Evolutionary conservation across 2,797 vertebrate species (phyloP).

Genomic region (Manis javanica): DNA sequence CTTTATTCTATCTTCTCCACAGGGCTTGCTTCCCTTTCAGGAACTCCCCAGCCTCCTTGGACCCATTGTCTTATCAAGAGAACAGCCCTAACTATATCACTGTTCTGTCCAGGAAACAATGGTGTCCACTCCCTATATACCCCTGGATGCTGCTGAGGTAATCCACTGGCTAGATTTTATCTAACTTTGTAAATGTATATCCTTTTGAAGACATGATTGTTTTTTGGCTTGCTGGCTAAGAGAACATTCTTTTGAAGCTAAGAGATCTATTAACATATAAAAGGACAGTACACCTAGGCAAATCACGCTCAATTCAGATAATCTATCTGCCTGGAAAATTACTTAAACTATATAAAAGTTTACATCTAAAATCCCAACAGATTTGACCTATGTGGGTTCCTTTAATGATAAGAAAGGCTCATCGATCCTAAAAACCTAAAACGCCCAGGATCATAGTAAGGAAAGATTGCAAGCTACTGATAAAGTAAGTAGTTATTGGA

Average conservation of each 20-base stretch:
- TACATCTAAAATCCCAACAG: conserved; percentile 18
- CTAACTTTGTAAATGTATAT: conserved; percentile 63
- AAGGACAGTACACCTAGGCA: conserved; percentile 27
- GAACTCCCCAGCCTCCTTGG: background rate
- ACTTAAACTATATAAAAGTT: conserved; percentile 19
- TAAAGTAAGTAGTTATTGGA: conserved; percentile 3
- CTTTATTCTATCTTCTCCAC: background rate
- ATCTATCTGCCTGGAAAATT: conserved; percentile 52
- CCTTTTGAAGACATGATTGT: conserved; percentile 75
- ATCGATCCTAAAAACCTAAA: background rate
- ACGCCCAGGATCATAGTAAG: background rate
- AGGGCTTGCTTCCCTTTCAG: background rate
- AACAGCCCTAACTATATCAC: background rate
- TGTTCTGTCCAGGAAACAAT: background rate
- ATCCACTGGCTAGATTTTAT: conserved; percentile 46
- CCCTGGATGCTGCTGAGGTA: background rate
- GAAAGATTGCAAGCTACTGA: conserved; percentile 19
- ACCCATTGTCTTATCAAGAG: background rate
- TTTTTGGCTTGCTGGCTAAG: conserved; percentile 55
- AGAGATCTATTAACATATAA: conserved; percentile 69
- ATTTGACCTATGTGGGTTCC: conserved; percentile 17
- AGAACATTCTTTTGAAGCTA: conserved; percentile 78
- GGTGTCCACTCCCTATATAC: background rate
- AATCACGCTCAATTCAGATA: conserved; percentile 28
- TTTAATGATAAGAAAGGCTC: conserved; percentile 45